Percentiles rank a stretch among this genome's conserved stretches.
Evolutionary conservation across 2,888 invertebrate genomes (phyloP).

Genomic region (Abscondita cerata): DNA sequence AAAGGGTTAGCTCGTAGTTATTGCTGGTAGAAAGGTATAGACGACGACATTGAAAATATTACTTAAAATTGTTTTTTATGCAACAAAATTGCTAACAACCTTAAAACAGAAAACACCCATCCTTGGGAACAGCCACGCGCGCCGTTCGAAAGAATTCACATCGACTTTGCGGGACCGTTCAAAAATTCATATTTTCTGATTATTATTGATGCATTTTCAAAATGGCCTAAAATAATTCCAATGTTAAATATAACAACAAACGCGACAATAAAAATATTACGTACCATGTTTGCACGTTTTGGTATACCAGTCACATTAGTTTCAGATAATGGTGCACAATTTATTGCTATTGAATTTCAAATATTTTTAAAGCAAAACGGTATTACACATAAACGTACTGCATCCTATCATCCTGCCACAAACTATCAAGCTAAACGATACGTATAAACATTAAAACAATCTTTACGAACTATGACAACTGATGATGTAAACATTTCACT

Average conservation of each 20-base stretch:
- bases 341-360: too few relatives aligned
- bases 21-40: constrained; percentile 10
- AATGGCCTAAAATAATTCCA: too few relatives aligned
- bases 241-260: too few relatives aligned
- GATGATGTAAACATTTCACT: too few relatives aligned
- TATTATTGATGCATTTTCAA: too few relatives aligned
- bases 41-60: constrained; percentile 5
- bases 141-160: constrained; percentile 6
- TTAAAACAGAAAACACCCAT: neutral
- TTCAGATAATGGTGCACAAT: too few relatives aligned
- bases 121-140: neutral
- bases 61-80: neutral
- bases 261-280: too few relatives aligned
- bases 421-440: neutral
- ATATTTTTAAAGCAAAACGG: too few relatives aligned
- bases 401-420: neutral
- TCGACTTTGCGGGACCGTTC: constrained; percentile 11
- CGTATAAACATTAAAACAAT: neutral
- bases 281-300: too few relatives aligned
- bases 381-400: too few relatives aligned
- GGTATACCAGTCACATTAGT: too few relatives aligned
- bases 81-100: constrained; percentile 6
- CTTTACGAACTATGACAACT: neutral
- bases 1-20: constrained; percentile 9
- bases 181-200: too few relatives aligned